Evolutionary conservation across 2,797 vertebrate genomes (phyloP).

Genomic region (Tapirus indicus): DNA sequence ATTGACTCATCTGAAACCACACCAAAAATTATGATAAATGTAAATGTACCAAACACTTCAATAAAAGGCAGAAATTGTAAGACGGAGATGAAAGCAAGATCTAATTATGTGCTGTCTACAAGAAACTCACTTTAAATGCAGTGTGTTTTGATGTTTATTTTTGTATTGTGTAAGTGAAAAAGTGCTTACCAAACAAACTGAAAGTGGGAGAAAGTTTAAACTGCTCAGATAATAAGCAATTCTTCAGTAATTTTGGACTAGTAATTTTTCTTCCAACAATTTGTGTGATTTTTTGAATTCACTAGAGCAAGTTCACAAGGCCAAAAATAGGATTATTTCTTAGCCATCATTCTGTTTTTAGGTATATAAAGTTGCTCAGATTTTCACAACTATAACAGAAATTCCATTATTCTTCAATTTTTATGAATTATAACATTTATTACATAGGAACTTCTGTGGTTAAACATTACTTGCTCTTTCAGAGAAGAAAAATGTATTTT

Average conservation of each 20-base stretch:
- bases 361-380: neutral
- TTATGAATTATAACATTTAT: conserved; percentile 8
- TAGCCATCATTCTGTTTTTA: neutral
- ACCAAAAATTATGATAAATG: conserved; percentile 5
- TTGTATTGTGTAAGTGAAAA: neutral
- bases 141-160: neutral
- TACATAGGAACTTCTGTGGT: neutral
- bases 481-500: neutral
- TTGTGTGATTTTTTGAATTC: neutral
- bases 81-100: neutral
- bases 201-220: conserved; percentile 30
- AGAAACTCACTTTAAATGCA: neutral
- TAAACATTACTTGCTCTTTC: neutral
- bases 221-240: neutral
- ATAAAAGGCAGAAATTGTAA: neutral
- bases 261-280: neutral
- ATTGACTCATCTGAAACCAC: neutral
- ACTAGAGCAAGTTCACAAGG: neutral
- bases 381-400: neutral
- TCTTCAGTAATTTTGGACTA: neutral
- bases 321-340: neutral
- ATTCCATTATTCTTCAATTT: neutral
- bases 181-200: conserved; percentile 18
- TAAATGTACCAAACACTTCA: neutral
- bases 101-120: neutral